A percentile compares a stretch with the other conserved stretches of the same genome.
These are phyloP conservation scores for Trileptium ribeirensis DNA, from an alignment of 2,888 invertebrate genomes.

Conservation along the genomic window DNA sequence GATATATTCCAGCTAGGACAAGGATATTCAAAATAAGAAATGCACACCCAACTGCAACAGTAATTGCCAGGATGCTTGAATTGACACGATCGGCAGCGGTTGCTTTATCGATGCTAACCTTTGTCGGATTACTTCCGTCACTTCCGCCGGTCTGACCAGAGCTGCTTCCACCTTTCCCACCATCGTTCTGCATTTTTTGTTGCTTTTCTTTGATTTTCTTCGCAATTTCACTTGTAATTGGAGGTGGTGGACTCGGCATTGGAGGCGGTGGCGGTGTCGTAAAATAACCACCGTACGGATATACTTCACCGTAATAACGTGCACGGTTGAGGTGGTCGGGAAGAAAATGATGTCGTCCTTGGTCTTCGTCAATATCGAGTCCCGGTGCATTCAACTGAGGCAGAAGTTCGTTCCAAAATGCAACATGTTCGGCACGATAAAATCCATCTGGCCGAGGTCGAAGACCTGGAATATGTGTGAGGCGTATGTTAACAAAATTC, in stretches of 20 bases:
- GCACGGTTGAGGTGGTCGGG: constrained; percentile 43
- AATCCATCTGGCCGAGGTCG: constrained; percentile 46
- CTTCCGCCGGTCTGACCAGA: background rate
- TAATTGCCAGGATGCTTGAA: constrained; percentile 38
- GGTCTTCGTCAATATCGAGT: constrained; percentile 35
- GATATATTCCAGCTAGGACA: constrained; percentile 41
- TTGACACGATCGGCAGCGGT: constrained; percentile 20
- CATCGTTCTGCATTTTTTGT: constrained; percentile 11
- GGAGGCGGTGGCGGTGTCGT: constrained; percentile 49
- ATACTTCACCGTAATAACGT: constrained; percentile 45
- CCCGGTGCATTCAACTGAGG: constrained; percentile 43
- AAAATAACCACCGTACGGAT: constrained; percentile 41
- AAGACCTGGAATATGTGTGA: constrained; percentile 39
- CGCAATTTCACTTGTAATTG: constrained; percentile 14
- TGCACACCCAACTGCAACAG: constrained; percentile 42
- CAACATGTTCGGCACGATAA: constrained; percentile 45
- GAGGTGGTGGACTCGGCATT: constrained; percentile 8
- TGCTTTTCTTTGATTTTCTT: constrained; percentile 12
- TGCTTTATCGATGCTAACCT: background rate
- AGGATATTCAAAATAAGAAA: constrained; percentile 46
- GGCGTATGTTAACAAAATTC: too few relatives aligned
- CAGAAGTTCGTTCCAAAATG: constrained; percentile 48
- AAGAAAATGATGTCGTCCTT: constrained; percentile 43
- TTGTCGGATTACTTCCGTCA: constrained; percentile 14
- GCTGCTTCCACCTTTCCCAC: background rate